A percentile compares a stretch with the other conserved stretches of the same genome.
Conservation (phyloP, 64 coral and sea anemone species). For the Hydrozoanthus tunicans region DNA sequence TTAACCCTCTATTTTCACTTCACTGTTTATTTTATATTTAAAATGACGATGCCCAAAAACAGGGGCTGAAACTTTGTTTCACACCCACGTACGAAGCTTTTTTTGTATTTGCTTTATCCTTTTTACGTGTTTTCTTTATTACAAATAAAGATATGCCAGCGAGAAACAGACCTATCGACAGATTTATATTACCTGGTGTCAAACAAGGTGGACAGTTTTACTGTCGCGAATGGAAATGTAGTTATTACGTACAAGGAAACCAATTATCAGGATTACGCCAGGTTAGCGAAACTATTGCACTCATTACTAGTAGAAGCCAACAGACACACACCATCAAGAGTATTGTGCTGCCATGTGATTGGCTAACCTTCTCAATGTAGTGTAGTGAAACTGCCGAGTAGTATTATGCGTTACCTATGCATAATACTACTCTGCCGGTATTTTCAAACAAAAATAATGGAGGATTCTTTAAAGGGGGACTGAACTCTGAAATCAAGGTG, state of each 20-base stretch:
- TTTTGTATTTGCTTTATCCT: not conserved
- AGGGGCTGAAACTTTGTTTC: too few species aligned
- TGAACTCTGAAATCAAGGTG: too few species aligned
- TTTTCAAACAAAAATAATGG: too few species aligned
- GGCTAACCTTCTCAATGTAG: too few species aligned
- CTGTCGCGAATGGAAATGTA: constrained; percentile 9
- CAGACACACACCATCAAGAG: not conserved
- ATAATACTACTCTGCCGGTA: too few species aligned
- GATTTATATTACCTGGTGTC: not conserved
- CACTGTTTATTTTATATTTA: too few species aligned
- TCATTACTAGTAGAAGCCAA: not conserved
- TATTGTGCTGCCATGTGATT: not conserved
- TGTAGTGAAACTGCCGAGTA: too few species aligned
- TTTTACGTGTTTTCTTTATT: too few species aligned
- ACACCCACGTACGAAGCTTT: not conserved
- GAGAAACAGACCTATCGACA: not conserved
- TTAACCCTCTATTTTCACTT: too few species aligned
- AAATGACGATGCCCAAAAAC: too few species aligned
- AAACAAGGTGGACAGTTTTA: not conserved
- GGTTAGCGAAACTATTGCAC: not conserved
- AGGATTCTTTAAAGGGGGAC: too few species aligned
- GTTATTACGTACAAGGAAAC: constrained; percentile 2
- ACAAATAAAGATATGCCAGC: constrained; percentile 6
- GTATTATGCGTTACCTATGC: too few species aligned
- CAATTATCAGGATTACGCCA: not conserved